Evolutionary conservation across 2,888 invertebrate species (phyloP).

Genomic region (Polia nebulosa): DNA sequence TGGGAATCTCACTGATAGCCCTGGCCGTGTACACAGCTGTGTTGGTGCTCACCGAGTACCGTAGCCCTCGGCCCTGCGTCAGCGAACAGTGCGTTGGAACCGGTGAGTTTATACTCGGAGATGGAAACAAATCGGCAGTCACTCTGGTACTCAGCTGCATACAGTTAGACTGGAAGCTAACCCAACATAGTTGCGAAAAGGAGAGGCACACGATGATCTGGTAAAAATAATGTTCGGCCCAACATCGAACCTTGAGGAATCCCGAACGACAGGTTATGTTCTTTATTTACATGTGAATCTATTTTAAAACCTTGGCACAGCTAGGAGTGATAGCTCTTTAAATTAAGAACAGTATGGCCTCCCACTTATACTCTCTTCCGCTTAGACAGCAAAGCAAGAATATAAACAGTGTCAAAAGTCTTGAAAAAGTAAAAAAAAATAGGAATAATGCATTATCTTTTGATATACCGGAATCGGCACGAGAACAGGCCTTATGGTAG

Average conservation of each 20-base stretch:
- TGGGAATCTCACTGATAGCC: slow-evolving; percentile 87
- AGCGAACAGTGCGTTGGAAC: slow-evolving; percentile 92
- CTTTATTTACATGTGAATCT: not conserved
- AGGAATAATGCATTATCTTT: too few species aligned
- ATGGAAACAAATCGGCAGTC: too few species aligned
- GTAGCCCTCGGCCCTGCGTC: slow-evolving; percentile 87
- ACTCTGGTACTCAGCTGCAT: too few species aligned
- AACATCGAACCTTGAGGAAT: not conserved
- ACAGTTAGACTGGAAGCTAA: too few species aligned
- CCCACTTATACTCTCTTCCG: not conserved
- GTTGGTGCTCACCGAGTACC: slow-evolving; percentile 86
- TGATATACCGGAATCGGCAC: not conserved
- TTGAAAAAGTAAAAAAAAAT: too few species aligned
- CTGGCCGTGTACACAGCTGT: slow-evolving; percentile 88
- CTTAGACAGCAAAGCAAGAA: not conserved
- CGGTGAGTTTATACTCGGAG: slow-evolving; percentile 86
- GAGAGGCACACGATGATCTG: too few species aligned
- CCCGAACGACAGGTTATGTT: not conserved
- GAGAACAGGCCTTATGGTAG: slow-evolving; percentile 6
- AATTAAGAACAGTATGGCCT: not conserved
- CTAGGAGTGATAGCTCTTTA: not conserved
- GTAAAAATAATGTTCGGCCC: not conserved
- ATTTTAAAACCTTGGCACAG: not conserved
- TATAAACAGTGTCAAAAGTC: not conserved
- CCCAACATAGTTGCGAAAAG: too few species aligned